These are phyloP conservation scores for Trichogramma dendrolimi DNA, from an alignment of 2,888 invertebrate species.

Conservation along the genomic window DNA sequence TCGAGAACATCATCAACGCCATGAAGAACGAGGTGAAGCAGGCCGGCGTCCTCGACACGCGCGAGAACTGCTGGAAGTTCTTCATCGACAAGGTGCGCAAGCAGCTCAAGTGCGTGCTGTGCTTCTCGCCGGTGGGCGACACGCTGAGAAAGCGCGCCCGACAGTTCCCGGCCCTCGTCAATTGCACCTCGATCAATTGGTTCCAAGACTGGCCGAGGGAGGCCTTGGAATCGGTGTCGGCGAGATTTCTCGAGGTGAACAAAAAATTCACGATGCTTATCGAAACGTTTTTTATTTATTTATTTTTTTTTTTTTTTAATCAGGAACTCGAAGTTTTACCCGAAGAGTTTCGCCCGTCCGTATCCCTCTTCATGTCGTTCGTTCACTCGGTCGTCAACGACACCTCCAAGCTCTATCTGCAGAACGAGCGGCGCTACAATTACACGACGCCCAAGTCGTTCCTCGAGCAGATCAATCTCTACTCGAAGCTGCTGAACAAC, in stretches of 20 bases:
- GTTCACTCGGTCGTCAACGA: slow-evolving; percentile 85
- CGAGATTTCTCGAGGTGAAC: slow-evolving; percentile 73
- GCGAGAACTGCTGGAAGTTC: slow-evolving; percentile 93
- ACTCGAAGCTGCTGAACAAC: slow-evolving; percentile 65
- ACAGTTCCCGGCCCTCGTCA: slow-evolving; percentile 91
- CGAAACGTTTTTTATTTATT: slow-evolving; percentile 1
- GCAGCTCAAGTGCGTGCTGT: slow-evolving; percentile 74
- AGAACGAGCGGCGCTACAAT: slow-evolving; percentile 85
- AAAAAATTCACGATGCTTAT: slow-evolving; percentile 6
- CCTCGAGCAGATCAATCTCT: slow-evolving; percentile 85
- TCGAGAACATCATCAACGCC: slow-evolving; percentile 77
- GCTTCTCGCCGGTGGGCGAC: slow-evolving; percentile 92
- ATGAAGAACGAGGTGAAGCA: slow-evolving; percentile 77
- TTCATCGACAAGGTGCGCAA: slow-evolving; percentile 86
- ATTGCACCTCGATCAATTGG: slow-evolving; percentile 92
- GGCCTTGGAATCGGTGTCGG: slow-evolving; percentile 84
- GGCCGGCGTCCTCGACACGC: slow-evolving; percentile 75
- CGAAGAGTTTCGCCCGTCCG: slow-evolving; percentile 50
- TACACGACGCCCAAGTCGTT: slow-evolving; percentile 97
- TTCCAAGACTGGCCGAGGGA: slow-evolving; percentile 95
- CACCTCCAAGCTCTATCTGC: slow-evolving; percentile 73
- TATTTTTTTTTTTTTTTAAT: slow-evolving; percentile 28
- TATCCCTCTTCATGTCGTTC: slow-evolving; percentile 84
- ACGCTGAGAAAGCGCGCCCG: slow-evolving; percentile 80
- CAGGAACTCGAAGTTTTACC: slow-evolving; percentile 58